Evolutionary conservation across 1,140 invertebrate genomes (phyloP).

Genomic region (Pachypeltis micranthus): DNA sequence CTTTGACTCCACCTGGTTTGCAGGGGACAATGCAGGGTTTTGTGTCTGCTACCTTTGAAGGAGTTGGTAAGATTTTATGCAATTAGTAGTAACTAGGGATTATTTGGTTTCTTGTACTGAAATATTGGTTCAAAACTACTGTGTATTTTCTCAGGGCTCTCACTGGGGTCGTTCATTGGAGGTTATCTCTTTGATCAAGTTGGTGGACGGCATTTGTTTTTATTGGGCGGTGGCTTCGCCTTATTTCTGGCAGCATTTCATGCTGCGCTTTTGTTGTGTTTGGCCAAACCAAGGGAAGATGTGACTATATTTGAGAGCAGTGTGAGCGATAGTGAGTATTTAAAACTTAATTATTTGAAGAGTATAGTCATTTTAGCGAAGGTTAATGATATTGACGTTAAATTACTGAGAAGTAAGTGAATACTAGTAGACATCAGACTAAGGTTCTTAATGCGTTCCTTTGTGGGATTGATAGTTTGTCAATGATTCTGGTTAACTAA

Average conservation of each 20-base stretch:
- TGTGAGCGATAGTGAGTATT: too few relatives aligned
- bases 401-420: too few relatives aligned
- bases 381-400: too few relatives aligned
- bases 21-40: constrained; percentile 38
- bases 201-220: neutral
- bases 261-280: neutral
- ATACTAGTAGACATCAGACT: too few relatives aligned
- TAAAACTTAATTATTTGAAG: too few relatives aligned
- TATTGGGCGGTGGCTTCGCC: neutral
- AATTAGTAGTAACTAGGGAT: neutral
- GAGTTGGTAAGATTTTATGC: constrained; percentile 30
- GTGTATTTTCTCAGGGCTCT: neutral
- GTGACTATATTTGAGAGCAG: too few relatives aligned
- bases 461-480: too few relatives aligned
- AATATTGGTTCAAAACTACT: neutral
- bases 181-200: neutral
- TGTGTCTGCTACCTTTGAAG: constrained; percentile 35
- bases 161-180: neutral
- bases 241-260: neutral
- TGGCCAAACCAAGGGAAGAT: neutral
- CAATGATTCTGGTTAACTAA: too few relatives aligned
- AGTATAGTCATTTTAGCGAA: too few relatives aligned
- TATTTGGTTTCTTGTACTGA: too few relatives aligned
- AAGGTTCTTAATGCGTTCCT: too few relatives aligned
- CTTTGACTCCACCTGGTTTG: constrained; percentile 37